Percentiles rank a stretch among this genome's conserved stretches.
Conservation (phyloP, 2,888 invertebrate species). For the Catocala nupta region DNA sequence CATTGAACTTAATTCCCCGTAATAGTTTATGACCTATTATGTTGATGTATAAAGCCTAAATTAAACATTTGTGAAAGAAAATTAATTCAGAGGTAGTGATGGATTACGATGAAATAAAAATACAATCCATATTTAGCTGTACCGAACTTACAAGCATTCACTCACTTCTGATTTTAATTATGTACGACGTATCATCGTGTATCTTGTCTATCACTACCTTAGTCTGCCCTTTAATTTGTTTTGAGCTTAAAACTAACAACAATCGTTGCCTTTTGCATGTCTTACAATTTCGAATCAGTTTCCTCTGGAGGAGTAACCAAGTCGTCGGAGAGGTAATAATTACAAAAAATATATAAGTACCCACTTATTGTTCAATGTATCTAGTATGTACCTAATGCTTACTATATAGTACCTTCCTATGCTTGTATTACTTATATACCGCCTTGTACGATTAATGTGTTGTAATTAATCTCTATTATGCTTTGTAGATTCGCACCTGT, state of each 20-base stretch:
- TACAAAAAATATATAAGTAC: slow-evolving; percentile 3
- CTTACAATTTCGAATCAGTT: slow-evolving; percentile 90
- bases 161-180: background rate
- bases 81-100: too few species aligned
- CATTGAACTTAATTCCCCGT: too few species aligned
- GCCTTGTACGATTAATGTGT: background rate
- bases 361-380: slow-evolving; percentile 10
- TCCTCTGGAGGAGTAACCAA: slow-evolving; percentile 89
- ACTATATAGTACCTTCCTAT: background rate
- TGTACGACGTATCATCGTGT: background rate
- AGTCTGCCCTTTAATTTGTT: background rate
- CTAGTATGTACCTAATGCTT: slow-evolving; percentile 15
- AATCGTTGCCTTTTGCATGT: slow-evolving; percentile 89
- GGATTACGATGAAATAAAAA: too few species aligned
- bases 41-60: too few species aligned
- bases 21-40: too few species aligned
- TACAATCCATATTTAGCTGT: too few species aligned
- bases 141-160: background rate
- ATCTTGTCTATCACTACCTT: too few species aligned
- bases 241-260: slow-evolving; percentile 74
- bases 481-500: slow-evolving; percentile 21
- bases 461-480: slow-evolving; percentile 10
- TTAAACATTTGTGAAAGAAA: too few species aligned
- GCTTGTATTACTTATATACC: too few species aligned
- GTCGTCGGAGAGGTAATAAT: slow-evolving; percentile 86